Evolutionary conservation across 1,140 invertebrate genomes (phyloP).

Genomic region (Metaphire vulgaris): DNA sequence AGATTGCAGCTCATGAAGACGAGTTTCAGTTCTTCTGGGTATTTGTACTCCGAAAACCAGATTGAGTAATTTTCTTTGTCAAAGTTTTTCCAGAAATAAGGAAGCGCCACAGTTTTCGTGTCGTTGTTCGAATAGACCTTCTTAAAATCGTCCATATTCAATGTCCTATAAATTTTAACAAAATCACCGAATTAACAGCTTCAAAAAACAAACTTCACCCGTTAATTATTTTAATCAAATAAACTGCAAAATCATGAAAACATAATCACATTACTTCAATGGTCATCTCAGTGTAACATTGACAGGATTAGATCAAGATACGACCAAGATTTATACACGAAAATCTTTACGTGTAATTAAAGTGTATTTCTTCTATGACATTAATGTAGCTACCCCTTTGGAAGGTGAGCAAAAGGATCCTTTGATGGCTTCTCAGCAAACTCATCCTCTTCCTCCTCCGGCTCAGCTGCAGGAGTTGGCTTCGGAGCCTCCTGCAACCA

Average conservation of each 20-base stretch:
- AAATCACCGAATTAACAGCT: neutral
- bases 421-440: conserved; percentile 65
- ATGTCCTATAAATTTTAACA: conserved; percentile 59
- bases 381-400: conserved; percentile 69
- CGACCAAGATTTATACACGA: too few species aligned
- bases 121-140: conserved; percentile 94
- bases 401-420: conserved; percentile 84
- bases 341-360: too few species aligned
- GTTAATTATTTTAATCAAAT: neutral
- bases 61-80: conserved; percentile 94
- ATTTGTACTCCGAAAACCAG: conserved; percentile 96
- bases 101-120: conserved; percentile 75
- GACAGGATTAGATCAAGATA: too few species aligned
- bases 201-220: conserved; percentile 5
- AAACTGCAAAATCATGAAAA: neutral
- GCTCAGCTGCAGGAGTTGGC: conserved; percentile 61
- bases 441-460: conserved; percentile 38
- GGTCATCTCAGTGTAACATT: too few species aligned
- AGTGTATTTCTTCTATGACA: too few species aligned
- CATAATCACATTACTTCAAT: too few species aligned
- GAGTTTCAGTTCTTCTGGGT: conserved; percentile 80
- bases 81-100: conserved; percentile 98
- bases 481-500: neutral
- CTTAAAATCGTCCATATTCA: conserved; percentile 96
- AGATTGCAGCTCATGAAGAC: conserved; percentile 95